Evolutionary conservation across 2,888 invertebrate species (phyloP).

Genomic region (Protonemura montana): DNA sequence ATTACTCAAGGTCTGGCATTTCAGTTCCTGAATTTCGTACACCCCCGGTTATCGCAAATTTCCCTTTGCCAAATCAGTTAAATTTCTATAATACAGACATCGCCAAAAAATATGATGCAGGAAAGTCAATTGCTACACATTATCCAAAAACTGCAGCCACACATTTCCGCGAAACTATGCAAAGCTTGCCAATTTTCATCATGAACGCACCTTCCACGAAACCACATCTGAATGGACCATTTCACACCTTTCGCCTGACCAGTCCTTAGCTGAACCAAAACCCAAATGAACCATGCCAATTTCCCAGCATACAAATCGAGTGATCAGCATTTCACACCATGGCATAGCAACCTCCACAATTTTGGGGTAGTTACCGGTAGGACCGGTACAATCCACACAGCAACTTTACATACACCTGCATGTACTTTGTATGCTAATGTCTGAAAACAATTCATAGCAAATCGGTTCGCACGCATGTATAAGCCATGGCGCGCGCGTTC

Average conservation of each 20-base stretch:
- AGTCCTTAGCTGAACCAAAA: background rate
- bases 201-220: background rate
- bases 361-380: background rate
- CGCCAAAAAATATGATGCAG: too few species aligned
- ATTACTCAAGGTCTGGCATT: too few species aligned
- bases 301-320: background rate
- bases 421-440: conserved; percentile 26
- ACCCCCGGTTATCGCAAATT: too few species aligned
- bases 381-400: background rate
- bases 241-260: background rate
- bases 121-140: too few species aligned
- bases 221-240: background rate
- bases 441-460: conserved; percentile 9
- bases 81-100: too few species aligned
- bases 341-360: too few species aligned
- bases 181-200: background rate
- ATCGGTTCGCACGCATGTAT: conserved; percentile 13
- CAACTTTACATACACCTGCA: background rate
- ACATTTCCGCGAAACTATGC: too few species aligned
- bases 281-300: background rate
- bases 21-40: too few species aligned
- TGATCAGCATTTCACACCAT: background rate
- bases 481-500: background rate
- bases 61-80: too few species aligned
- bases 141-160: too few species aligned